Conservation (phyloP, 2,888 invertebrate species). For the Agriopis aurantiaria region DNA sequence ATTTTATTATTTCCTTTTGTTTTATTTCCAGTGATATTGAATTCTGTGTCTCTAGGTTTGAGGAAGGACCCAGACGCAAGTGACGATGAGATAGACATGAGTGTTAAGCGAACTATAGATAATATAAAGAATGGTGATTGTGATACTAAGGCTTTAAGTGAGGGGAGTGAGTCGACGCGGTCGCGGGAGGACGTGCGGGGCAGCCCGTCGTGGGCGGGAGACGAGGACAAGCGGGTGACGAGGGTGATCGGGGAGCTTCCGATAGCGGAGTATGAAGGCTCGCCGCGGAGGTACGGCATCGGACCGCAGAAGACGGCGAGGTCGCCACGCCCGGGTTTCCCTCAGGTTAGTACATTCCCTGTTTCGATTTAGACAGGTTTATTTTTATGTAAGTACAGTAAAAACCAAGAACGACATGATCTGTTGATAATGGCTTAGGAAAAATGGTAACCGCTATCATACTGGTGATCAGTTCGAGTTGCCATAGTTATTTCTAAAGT, state of each 20-base stretch:
- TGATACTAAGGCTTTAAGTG: slow-evolving; percentile 79
- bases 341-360: slow-evolving; percentile 84
- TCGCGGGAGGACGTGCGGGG: slow-evolving; percentile 70
- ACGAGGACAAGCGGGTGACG: slow-evolving; percentile 83
- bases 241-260: slow-evolving; percentile 93
- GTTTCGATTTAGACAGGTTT: not conserved
- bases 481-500: no score
- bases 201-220: slow-evolving; percentile 73
- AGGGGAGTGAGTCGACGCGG: slow-evolving; percentile 72
- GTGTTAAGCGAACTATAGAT: slow-evolving; percentile 83
- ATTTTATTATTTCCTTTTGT: slow-evolving; percentile 36
- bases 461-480: no score
- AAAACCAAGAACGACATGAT: no score
- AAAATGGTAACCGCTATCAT: no score
- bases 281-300: slow-evolving; percentile 94
- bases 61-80: slow-evolving; percentile 83
- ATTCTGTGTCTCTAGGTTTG: slow-evolving; percentile 85
- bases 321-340: slow-evolving; percentile 95
- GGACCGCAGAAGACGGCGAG: slow-evolving; percentile 90
- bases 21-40: slow-evolving; percentile 82
- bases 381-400: no score
- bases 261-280: slow-evolving; percentile 97
- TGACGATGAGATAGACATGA: slow-evolving; percentile 83
- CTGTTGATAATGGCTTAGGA: no score
- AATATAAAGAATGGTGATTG: slow-evolving; percentile 83